Evolutionary conservation across 2,113 vertebrate species (phyloP), one percentile per base, ranked within the genome.

Genomic region (Romanogobio albipinnatus): DNA sequence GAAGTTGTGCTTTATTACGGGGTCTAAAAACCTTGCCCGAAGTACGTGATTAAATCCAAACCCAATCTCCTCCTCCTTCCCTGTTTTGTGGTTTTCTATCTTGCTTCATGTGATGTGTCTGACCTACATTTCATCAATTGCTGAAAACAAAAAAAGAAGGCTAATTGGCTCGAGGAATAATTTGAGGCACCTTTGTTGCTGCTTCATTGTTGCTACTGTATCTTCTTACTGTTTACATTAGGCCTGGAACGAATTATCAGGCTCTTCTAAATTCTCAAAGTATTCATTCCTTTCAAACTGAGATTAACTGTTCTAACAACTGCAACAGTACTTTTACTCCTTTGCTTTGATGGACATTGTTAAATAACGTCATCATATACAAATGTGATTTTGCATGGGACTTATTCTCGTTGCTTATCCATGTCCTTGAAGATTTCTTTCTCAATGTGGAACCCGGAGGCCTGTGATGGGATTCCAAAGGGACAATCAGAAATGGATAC

Each of bases 401-500:
- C 36, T 71, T 70, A 70, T 75, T 76, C 26, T 33, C 2, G n/a
- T 45, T 80, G 36, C 59, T 80, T 29, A 59, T 79, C 56, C 11
- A 3, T 26, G 24, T 80, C 39, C 59, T 47, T 64, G 26, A 53
- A 47, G 15, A 47, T 64, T 80, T 47, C 56, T 78, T 59, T 78
- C 24, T 80, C 3, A 47, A 26, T 64, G 59, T 49, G 39, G 22
- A 62, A 62, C 89, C 86, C 86, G 29, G 87, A 79, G 86, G 61
- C 82, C 84, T 81, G 82, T 81, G 87, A 91, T 91, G 47, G 39
- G 78, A 89, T 77, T 87, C 86, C 87, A 86, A 83, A 33, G 82
- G 84, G 89, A 91, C 75, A 84, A 88, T 90, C 86, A 90, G 91
- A 90, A 91, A 93, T 91, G 91, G 90, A 92, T 94, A 92, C 92